Base-by-base conservation (phyloP, 2,888 invertebrate genomes). In the Pachycephus smyrnensis region DNA sequence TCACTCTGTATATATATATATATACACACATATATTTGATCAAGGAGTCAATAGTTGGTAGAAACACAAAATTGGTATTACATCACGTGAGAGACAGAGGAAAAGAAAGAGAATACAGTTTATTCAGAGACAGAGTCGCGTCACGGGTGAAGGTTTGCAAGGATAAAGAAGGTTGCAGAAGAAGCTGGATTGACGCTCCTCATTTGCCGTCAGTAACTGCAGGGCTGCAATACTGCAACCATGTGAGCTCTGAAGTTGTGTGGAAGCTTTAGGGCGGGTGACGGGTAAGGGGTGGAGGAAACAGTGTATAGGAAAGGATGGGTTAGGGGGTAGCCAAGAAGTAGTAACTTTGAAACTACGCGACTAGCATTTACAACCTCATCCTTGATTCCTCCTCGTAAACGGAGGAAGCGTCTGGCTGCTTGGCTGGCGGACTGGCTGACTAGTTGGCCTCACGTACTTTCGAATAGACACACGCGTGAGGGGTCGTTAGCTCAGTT, bases 291-390 rank as follows among this genome's bases (percentile, higher is more conserved):
- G 15, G 30, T 11, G 12, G 32, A 11, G 71, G 12, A 6, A 11
- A 23, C 30, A 33, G 73, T 55, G 31, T 33, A 37, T 35, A 69
- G 31, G 69, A 75, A 23, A 36, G 37, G 30, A 68, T 33, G 68
- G 68, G 30, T 31, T 73, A 35, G 73, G n/a, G 69, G 55, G 71
- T 35, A 71, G 74, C 40, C 77, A 69, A 69, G 77, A 71, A 33
- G 71, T 75, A 84, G 82, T 81, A 81, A 83, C 81, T 86, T 84
- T 68, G 81, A 78, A 86, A 85, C 80, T 86, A 84, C 83, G 79
- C 77, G 81, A 83, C 81, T 79, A 79, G 84, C 83, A 83, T 82
- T 81, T 76, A 69, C 75, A 69, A 77, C 75, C 75, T 32, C 75
- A 35, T 69, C 74, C 75, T 77, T 69, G 40, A 75, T 69, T 40